Percentiles rank a stretch among this genome's conserved stretches.
Evolutionary conservation across 2,888 invertebrate genomes (phyloP).

Genomic region (Amphimallon solstitiale): DNA sequence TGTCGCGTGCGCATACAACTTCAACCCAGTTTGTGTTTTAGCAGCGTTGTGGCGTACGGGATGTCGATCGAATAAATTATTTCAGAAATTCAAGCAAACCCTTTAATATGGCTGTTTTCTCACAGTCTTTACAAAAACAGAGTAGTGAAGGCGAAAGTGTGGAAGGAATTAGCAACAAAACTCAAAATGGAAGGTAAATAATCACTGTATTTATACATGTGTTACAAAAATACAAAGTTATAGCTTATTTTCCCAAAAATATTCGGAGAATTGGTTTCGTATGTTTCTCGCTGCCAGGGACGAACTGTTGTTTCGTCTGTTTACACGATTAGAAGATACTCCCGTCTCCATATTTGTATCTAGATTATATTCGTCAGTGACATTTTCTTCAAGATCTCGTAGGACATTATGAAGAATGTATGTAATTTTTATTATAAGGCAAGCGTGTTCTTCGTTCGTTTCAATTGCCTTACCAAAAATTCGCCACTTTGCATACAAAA

Average conservation of each 20-base stretch:
- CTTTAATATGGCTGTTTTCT: background rate
- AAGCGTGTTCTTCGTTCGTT: too few relatives aligned
- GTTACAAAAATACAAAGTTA: too few relatives aligned
- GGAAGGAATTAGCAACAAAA: background rate
- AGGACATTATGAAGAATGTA: slow-evolving; percentile 2
- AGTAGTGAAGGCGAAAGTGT: background rate
- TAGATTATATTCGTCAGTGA: background rate
- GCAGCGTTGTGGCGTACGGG: too few relatives aligned
- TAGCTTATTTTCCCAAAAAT: background rate
- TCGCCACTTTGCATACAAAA: too few relatives aligned
- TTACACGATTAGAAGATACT: background rate
- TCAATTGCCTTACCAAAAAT: too few relatives aligned
- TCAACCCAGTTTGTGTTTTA: too few relatives aligned
- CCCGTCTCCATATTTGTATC: background rate
- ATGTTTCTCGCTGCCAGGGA: too few relatives aligned
- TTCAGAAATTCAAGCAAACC: background rate
- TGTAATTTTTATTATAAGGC: background rate
- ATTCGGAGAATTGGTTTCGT: background rate
- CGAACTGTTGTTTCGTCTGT: too few relatives aligned
- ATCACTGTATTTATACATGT: too few relatives aligned
- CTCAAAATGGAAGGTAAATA: too few relatives aligned
- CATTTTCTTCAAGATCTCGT: slow-evolving; percentile 8
- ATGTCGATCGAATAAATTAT: background rate
- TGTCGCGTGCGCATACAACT: too few relatives aligned
- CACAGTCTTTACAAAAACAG: background rate